phyloP scores from a whole-genome alignment of 2,888 invertebrate genomes.

The Cataglyphis cursor region DNA sequence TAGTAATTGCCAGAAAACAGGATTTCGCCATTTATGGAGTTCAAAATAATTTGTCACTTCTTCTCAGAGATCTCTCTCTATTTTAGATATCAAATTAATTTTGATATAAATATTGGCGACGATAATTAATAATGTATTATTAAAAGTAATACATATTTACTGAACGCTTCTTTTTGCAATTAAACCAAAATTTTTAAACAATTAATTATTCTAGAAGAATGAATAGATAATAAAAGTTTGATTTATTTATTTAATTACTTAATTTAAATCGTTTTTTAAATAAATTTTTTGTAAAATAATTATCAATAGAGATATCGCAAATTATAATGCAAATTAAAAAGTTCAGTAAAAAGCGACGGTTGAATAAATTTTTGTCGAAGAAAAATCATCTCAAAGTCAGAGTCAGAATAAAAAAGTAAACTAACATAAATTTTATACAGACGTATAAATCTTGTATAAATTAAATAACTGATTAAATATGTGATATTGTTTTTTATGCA shows the following conservation, averaged over 20 bases:
- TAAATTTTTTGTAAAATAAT: not conserved
- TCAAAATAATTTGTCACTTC: not conserved
- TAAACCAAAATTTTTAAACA: not conserved
- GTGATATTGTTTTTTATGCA: not conserved
- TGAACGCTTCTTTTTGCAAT: not conserved
- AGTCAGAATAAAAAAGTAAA: not conserved
- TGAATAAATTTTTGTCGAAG: not conserved
- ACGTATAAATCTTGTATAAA: not conserved
- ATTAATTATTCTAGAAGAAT: not conserved
- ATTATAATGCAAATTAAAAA: not conserved
- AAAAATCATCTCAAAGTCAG: not conserved
- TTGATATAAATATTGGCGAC: not conserved
- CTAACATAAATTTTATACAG: not conserved
- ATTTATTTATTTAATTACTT: not conserved
- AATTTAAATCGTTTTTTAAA: not conserved
- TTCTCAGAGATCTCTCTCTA: not conserved
- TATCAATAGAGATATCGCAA: not conserved
- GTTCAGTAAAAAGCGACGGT: not conserved
- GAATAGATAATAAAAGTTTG: not conserved
- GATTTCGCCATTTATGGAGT: not conserved
- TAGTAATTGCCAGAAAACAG: constrained; percentile 28
- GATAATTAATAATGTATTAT: not conserved
- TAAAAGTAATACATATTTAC: not conserved
- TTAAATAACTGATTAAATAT: constrained; percentile 19
- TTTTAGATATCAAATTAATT: not conserved